Percentiles rank a stretch among this genome's conserved stretches.
Conservation (phyloP, 2,113 vertebrate species). For the Atlantisia rogersi region DNA sequence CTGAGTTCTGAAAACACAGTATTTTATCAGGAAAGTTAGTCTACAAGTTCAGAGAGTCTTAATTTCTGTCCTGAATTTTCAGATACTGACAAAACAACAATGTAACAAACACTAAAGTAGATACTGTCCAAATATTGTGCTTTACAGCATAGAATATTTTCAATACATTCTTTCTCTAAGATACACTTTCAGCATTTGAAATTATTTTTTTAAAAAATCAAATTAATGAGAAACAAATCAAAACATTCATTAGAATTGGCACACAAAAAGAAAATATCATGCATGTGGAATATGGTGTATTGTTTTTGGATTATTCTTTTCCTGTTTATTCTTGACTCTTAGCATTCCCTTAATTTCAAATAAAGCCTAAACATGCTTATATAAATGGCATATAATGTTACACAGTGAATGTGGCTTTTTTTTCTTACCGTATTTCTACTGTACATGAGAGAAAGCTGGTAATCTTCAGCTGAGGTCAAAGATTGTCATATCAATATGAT, state of each 20-base stretch:
- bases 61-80: not conserved
- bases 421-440: not conserved
- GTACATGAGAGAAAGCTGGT: constrained; percentile 47
- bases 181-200: constrained; percentile 10
- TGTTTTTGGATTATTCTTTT: not conserved
- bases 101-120: constrained; percentile 4
- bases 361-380: constrained; percentile 10
- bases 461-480: constrained; percentile 61
- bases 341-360: not conserved
- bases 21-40: not conserved
- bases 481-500: constrained; percentile 74
- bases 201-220: not conserved
- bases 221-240: not conserved
- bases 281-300: not conserved
- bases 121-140: constrained; percentile 13
- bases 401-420: not conserved
- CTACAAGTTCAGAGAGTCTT: not conserved
- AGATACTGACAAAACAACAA: not conserved
- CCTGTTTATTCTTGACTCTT: not conserved
- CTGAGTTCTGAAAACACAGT: constrained; percentile 35
- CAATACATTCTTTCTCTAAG: constrained; percentile 20
- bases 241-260: not conserved
- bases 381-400: not conserved
- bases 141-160: constrained; percentile 29
- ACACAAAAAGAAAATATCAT: constrained; percentile 10